Base-by-base conservation (phyloP, 2,888 invertebrate species). In the Neria commutata region DNA sequence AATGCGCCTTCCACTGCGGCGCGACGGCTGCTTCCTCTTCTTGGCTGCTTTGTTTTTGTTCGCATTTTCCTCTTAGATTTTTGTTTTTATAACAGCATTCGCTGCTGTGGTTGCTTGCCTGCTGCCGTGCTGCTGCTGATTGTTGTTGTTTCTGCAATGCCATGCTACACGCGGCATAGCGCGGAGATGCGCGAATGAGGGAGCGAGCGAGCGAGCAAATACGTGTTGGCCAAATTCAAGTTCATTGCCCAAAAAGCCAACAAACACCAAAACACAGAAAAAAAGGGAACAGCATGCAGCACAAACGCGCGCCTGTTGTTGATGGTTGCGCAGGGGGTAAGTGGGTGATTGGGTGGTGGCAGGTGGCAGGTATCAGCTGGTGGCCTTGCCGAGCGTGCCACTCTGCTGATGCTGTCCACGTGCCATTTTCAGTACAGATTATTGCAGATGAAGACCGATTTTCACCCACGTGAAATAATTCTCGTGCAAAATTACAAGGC, bases 61-160 rank as follows among this genome's bases (percentile, higher is more conserved):
- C 61, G 71, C 69, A 66, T 62, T 67, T 73, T 73, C 72, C 73
- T 72, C 73, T 66, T 73, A 65, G 67, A 71, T 71, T 11, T 74
- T 73, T 73, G 75, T 73, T 73, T 73, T 74, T 67, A 68, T 73
- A 71, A 67, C 73, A 66, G 63, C 65, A 70, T 73, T 73, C 73
- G 74, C 67, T 64, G 66, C 50, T 66, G 4, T 21, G 5, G 46
- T 26, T 40, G 34, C 51, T 56, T 16, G n/a, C n/a, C n/a, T 26
- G 16, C 54, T 47, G 11, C n/a, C 58, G 50, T 16, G 33, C 21
- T n/a, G 53, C 17, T 42, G 45, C 21, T 45, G 26, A 34, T 40
- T 37, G 3, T 40, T 51, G 50, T 17, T 40, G 21, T 51, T n/a
- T 14, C n/a, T 24, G 34, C 40, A 37, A 37, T 5, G 10, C 37